Percentiles rank a stretch among this genome's conserved stretches.
phyloP scores from a whole-genome alignment of 2,888 invertebrate genomes.

The Alitta virens region DNA sequence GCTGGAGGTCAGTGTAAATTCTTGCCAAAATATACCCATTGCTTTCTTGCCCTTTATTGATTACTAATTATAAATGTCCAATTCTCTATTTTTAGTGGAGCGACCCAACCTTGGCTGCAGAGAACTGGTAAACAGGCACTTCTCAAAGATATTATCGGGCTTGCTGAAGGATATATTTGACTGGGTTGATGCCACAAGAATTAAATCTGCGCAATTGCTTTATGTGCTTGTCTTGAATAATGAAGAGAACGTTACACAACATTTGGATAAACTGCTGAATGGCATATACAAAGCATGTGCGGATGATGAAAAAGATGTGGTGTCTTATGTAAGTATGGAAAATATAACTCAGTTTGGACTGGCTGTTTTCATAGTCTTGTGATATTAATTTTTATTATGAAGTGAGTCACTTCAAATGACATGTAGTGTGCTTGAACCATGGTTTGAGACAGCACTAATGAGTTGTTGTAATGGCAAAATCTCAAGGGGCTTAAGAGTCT shows the following conservation, averaged over 20 bases:
- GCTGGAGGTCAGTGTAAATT: slow-evolving; percentile 57
- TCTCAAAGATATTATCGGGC: slow-evolving; percentile 69
- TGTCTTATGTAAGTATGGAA: slow-evolving; percentile 55
- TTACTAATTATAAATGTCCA: no score
- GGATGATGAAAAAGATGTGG: slow-evolving; percentile 67
- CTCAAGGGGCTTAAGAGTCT: no score
- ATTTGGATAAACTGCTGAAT: slow-evolving; percentile 62
- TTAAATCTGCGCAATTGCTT: slow-evolving; percentile 74
- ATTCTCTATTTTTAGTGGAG: slow-evolving; percentile 63
- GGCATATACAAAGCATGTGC: slow-evolving; percentile 67
- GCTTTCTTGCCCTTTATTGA: not conserved
- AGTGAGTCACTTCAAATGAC: no score
- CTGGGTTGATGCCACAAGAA: slow-evolving; percentile 71
- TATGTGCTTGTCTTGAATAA: slow-evolving; percentile 72
- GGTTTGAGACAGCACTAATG: no score
- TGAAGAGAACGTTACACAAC: slow-evolving; percentile 72
- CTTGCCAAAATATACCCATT: not conserved
- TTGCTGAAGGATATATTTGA: slow-evolving; percentile 72
- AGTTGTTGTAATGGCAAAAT: no score
- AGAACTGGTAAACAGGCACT: slow-evolving; percentile 71
- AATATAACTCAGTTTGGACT: not conserved
- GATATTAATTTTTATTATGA: not conserved
- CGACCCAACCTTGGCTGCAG: slow-evolving; percentile 89
- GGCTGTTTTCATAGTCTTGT: not conserved
- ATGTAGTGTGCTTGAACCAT: no score